These are phyloP conservation scores for Electrona antarctica DNA, from an alignment of 2,113 vertebrate species.

Conservation along the genomic window DNA sequence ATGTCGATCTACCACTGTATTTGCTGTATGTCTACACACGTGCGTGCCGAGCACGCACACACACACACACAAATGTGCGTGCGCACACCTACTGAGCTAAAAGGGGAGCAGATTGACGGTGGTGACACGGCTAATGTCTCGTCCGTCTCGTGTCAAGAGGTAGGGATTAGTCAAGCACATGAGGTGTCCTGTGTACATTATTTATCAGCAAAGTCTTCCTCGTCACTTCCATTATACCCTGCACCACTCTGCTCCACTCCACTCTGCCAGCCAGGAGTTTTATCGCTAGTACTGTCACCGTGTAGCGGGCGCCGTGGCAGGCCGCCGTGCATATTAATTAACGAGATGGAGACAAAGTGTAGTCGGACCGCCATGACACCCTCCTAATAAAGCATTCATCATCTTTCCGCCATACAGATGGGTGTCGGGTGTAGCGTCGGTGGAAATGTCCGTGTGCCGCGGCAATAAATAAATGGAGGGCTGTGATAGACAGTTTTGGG, in stretches of 20 bases:
- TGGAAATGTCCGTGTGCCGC: slow-evolving; percentile 9
- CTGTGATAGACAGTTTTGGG: neutral
- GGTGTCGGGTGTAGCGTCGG: neutral
- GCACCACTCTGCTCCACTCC: slow-evolving; percentile 6
- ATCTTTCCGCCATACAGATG: neutral
- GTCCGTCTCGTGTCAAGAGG: slow-evolving; percentile 65
- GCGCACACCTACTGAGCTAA: slow-evolving; percentile 7
- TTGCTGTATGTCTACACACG: neutral
- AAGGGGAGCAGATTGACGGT: neutral
- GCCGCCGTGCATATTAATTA: slow-evolving; percentile 62
- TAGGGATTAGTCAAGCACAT: slow-evolving; percentile 71
- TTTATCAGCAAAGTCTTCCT: slow-evolving; percentile 61
- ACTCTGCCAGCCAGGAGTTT: slow-evolving; percentile 59
- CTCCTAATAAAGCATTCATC: neutral
- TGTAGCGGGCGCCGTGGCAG: slow-evolving; percentile 31
- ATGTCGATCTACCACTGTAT: too few species aligned
- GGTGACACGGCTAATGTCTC: slow-evolving; percentile 33
- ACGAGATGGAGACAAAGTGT: slow-evolving; percentile 69
- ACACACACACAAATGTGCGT: neutral
- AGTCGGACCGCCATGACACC: slow-evolving; percentile 34
- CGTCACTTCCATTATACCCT: slow-evolving; percentile 29
- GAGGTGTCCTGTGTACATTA: slow-evolving; percentile 64
- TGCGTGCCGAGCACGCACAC: neutral
- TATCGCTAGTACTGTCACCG: slow-evolving; percentile 4
- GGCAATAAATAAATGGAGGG: slow-evolving; percentile 21